phyloP scores from a whole-genome alignment of 1,140 invertebrate genomes.

The Drosophila suzukii region DNA sequence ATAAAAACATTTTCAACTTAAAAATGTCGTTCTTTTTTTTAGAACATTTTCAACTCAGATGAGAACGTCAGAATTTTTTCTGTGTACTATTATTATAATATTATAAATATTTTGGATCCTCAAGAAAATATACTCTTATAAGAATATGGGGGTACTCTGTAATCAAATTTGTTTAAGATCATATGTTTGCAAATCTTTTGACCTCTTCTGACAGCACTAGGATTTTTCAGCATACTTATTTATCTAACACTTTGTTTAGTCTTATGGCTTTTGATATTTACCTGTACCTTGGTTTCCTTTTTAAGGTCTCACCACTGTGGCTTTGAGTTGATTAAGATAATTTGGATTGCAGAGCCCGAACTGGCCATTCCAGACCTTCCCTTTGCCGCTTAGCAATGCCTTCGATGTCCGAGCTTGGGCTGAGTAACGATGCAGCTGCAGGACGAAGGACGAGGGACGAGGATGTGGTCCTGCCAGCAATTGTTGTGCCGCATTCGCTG shows the following conservation, averaged over 20 bases:
- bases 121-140: not conserved
- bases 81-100: too few species aligned
- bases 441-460: not conserved
- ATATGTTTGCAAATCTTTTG: too few species aligned
- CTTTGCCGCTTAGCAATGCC: constrained; percentile 7
- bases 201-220: too few species aligned
- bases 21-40: too few species aligned
- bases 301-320: constrained; percentile 12
- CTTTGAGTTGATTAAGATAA: constrained; percentile 60
- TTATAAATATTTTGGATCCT: too few species aligned
- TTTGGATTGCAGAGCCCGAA: constrained; percentile 18
- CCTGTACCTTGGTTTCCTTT: too few species aligned
- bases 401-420: constrained; percentile 6
- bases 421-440: constrained; percentile 54
- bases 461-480: constrained; percentile 19
- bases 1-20: too few species aligned
- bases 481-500: constrained; percentile 59
- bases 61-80: too few species aligned
- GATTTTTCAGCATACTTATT: too few species aligned
- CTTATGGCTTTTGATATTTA: not conserved
- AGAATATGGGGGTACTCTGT: too few species aligned
- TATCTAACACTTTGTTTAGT: not conserved
- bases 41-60: too few species aligned
- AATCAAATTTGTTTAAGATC: too few species aligned
- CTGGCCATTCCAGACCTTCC: constrained; percentile 45